phyloP scores from a whole-genome alignment of 2,797 vertebrate species.

The Takifugu rubripes region DNA sequence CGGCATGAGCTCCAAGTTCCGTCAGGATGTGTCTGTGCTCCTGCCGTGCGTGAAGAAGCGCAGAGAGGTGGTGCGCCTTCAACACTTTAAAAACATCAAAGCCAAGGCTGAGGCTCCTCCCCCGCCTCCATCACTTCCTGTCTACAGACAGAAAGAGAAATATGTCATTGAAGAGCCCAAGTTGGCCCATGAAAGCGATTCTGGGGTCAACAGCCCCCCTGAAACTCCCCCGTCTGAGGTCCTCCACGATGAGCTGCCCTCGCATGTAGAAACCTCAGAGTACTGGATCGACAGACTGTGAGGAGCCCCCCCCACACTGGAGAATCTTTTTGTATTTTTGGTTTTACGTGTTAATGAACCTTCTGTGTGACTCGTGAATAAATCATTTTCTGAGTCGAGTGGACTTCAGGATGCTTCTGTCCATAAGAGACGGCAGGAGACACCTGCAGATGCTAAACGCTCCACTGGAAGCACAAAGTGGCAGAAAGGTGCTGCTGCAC shows the following conservation, averaged over 20 bases:
- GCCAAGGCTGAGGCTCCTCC: slow-evolving; percentile 62
- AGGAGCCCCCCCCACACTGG: slow-evolving; percentile 48
- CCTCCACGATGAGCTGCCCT: slow-evolving; percentile 63
- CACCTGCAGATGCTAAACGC: slow-evolving; percentile 53
- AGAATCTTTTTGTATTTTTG: slow-evolving; percentile 51
- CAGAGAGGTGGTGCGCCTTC: slow-evolving; percentile 77
- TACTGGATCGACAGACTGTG: slow-evolving; percentile 82
- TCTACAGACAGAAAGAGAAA: slow-evolving; percentile 42
- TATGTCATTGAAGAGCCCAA: slow-evolving; percentile 9
- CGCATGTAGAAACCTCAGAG: slow-evolving; percentile 73
- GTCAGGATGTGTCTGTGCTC: slow-evolving; percentile 74
- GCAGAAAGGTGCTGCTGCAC: too few relatives aligned
- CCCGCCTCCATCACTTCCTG: slow-evolving; percentile 15
- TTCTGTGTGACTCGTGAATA: slow-evolving; percentile 42
- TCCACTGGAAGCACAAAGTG: slow-evolving; percentile 19
- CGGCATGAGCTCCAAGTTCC: slow-evolving; percentile 87
- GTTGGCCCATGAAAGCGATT: slow-evolving; percentile 58
- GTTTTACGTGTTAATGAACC: slow-evolving; percentile 41
- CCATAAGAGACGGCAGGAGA: slow-evolving; percentile 18
- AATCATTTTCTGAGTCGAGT: slow-evolving; percentile 43
- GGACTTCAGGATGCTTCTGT: neutral
- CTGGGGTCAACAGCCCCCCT: slow-evolving; percentile 69
- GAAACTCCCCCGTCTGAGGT: slow-evolving; percentile 65
- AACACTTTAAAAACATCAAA: slow-evolving; percentile 75
- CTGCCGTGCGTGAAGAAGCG: slow-evolving; percentile 74